Conservation (phyloP, 2,888 invertebrate species). For the Phyllotreta cruciferae region DNA sequence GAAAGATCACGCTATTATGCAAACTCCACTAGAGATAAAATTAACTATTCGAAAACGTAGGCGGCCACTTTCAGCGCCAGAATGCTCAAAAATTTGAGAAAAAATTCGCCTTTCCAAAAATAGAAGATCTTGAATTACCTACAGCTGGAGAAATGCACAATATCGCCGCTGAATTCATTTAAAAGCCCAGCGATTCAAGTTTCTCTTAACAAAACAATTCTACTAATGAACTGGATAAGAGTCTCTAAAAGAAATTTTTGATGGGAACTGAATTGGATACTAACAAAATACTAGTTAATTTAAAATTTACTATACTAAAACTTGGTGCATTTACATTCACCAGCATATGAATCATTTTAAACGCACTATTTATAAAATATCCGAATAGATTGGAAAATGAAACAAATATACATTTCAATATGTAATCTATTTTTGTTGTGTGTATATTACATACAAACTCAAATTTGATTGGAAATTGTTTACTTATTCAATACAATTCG, state of each 20-base stretch:
- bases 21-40: constrained; percentile 21
- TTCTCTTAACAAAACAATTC: too few relatives aligned
- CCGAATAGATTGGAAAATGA: too few relatives aligned
- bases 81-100: constrained; percentile 18
- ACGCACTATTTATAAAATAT: too few relatives aligned
- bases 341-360: too few relatives aligned
- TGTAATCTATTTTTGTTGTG: constrained; percentile 15
- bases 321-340: too few relatives aligned
- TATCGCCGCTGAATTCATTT: neutral
- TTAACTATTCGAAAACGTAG: constrained; percentile 26
- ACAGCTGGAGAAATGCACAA: neutral
- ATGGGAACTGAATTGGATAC: too few relatives aligned
- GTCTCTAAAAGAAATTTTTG: too few relatives aligned
- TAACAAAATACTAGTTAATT: too few relatives aligned
- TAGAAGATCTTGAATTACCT: constrained; percentile 34
- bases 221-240: neutral
- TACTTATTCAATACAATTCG: too few relatives aligned
- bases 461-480: constrained; percentile 1
- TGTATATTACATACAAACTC: neutral
- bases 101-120: constrained; percentile 27
- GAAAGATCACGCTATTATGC: constrained; percentile 19
- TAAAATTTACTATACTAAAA: too few relatives aligned
- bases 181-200: too few relatives aligned
- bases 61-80: constrained; percentile 27
- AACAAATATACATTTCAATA: neutral